Evolutionary conservation across 1,140 invertebrate genomes (phyloP).

Genomic region (Tetragonula clypearis): DNA sequence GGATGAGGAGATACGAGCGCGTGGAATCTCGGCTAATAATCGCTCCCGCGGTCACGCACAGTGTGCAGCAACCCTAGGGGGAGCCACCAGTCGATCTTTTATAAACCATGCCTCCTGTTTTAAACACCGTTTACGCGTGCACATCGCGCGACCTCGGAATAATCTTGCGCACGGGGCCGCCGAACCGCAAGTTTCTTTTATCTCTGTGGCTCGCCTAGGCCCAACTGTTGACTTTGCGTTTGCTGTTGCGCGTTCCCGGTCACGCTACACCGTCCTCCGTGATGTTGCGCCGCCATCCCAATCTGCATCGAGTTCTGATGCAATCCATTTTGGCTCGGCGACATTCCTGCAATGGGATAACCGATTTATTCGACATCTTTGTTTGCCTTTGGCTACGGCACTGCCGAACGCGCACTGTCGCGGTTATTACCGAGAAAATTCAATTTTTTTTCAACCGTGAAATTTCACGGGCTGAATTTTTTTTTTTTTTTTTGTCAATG

Average conservation of each 20-base stretch:
- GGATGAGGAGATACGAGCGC: slow-evolving; percentile 16
- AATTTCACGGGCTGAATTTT: too few relatives aligned
- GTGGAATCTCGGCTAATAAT: slow-evolving; percentile 21
- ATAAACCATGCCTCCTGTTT: slow-evolving; percentile 30
- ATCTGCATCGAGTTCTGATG: slow-evolving; percentile 59
- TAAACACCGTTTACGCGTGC: slow-evolving; percentile 35
- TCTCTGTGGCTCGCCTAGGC: slow-evolving; percentile 78
- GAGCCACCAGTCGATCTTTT: slow-evolving; percentile 18
- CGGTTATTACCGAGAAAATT: too few relatives aligned
- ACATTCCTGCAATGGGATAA: slow-evolving; percentile 75
- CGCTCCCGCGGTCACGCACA: slow-evolving; percentile 13
- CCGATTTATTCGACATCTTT: neutral
- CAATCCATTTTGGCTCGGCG: slow-evolving; percentile 78
- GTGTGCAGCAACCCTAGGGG: slow-evolving; percentile 19
- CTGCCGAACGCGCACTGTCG: too few relatives aligned
- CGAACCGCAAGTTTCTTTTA: slow-evolving; percentile 73
- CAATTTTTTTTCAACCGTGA: too few relatives aligned
- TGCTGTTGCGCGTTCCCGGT: slow-evolving; percentile 73
- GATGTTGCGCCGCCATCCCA: slow-evolving; percentile 68
- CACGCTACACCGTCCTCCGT: slow-evolving; percentile 75
- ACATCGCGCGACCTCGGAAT: slow-evolving; percentile 56
- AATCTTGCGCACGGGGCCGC: slow-evolving; percentile 63
- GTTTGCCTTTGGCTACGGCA: too few relatives aligned
- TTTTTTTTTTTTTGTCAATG: too few relatives aligned
- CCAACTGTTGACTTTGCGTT: slow-evolving; percentile 74